Base-by-base conservation (phyloP, 2,888 invertebrate species). In the Lepidonotus clava region DNA sequence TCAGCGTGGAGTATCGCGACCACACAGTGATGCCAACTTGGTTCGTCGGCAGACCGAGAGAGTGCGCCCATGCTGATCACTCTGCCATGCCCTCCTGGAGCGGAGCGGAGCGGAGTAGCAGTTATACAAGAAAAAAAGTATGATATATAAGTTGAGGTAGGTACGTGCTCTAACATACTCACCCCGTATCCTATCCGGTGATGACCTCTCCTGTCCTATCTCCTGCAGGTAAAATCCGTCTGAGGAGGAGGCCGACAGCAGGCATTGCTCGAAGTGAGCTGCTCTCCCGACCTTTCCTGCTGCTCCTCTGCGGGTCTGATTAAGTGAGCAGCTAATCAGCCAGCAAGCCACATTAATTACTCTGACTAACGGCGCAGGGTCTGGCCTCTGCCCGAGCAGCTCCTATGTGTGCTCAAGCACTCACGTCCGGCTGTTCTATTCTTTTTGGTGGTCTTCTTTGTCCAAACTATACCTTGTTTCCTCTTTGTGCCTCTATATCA, bases 361-460 rank as follows among this genome's bases (percentile, higher is more conserved):
- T 11, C 56, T 4, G 18, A 8, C 56, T 56, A 56, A 21, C 14
- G 53, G n/a, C n/a, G n/a, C n/a, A n/a, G n/a, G n/a, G n/a, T n/a
- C n/a, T n/a, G n/a, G n/a, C n/a, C n/a, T n/a, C n/a, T n/a, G n/a
- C n/a, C n/a, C n/a, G n/a, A n/a, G n/a, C n/a, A n/a, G 11, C 28
- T 1, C 28, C 61, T 61, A 61, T 32, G 61, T 61, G 61, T 61
- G 61, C 28, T 61, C 61, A 61, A 61, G 28, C 61, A 61, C 61
- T 61, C 61, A 61, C 61, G 61, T 61, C 61, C 61, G 61, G 61
- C 61, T 61, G 28, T n/a, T n/a, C n/a, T n/a, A n/a, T n/a, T n/a
- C n/a, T n/a, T n/a, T n/a, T n/a, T n/a, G n/a, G n/a, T n/a, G n/a
- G n/a, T n/a, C n/a, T n/a, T n/a, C n/a, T n/a, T n/a, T n/a, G n/a